phyloP scores from a whole-genome alignment of 2,797 vertebrate species.

The Poliocrania exsul region DNA sequence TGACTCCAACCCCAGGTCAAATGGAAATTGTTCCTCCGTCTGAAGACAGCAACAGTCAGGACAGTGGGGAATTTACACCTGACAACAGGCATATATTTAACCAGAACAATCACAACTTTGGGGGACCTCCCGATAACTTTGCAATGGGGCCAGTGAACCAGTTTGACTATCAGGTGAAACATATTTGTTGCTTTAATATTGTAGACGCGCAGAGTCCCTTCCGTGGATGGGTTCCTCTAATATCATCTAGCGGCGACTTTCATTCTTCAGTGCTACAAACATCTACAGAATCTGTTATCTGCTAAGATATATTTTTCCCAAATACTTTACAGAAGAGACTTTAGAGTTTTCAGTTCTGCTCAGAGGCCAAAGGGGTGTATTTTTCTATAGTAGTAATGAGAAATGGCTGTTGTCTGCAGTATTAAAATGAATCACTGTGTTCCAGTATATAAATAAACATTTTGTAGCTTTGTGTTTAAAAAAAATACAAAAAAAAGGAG shows the following conservation, averaged over 20 bases:
- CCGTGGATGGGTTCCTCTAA: constrained; percentile 74
- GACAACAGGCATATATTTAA: constrained; percentile 94
- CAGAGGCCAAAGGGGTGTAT: neutral
- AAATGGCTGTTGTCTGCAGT: constrained; percentile 35
- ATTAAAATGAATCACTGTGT: constrained; percentile 55
- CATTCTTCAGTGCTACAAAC: constrained; percentile 70
- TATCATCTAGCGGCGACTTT: constrained; percentile 71
- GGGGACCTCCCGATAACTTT: constrained; percentile 96
- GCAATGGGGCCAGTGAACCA: constrained; percentile 97
- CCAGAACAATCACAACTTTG: constrained; percentile 99
- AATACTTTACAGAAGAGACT: constrained; percentile 39
- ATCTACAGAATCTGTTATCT: constrained; percentile 61
- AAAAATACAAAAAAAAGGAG: neutral
- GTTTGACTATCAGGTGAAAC: constrained; percentile 99
- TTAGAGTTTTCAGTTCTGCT: constrained; percentile 32
- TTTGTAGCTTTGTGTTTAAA: constrained; percentile 1
- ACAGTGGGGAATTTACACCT: constrained; percentile 94
- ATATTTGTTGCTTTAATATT: constrained; percentile 81
- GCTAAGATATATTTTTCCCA: constrained; percentile 56
- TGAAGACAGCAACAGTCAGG: constrained; percentile 99
- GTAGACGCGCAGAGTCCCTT: constrained; percentile 75
- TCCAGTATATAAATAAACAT: constrained; percentile 53
- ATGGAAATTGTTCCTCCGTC: constrained; percentile 96
- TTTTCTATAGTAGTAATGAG: constrained; percentile 17
- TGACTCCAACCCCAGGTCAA: constrained; percentile 90